Conservation (phyloP, 2,113 vertebrate genomes). For the Cercopithecus mona region DNA sequence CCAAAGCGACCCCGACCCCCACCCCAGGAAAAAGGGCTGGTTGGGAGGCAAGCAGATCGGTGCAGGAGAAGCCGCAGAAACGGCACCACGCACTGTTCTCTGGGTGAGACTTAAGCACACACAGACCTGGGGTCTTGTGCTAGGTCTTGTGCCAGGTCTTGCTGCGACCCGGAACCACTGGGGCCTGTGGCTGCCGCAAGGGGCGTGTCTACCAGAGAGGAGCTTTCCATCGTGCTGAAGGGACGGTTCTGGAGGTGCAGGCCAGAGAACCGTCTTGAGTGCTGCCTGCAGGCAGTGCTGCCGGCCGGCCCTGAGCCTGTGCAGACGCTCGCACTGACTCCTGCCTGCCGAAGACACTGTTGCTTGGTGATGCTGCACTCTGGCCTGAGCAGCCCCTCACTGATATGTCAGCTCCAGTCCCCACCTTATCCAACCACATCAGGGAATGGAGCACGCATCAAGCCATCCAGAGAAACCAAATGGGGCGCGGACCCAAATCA, state of each 20-base stretch:
- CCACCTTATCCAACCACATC: neutral
- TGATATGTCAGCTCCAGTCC: neutral
- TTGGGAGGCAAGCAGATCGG: neutral
- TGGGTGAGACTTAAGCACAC: neutral
- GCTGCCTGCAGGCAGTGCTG: too few species aligned
- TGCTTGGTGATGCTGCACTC: neutral
- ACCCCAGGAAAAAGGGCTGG: neutral
- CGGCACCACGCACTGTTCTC: accelerated
- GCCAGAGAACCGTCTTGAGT: neutral
- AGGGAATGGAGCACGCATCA: neutral
- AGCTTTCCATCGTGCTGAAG: neutral
- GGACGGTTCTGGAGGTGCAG: neutral
- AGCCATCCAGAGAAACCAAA: too few species aligned
- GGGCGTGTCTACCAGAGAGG: neutral
- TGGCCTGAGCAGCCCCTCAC: neutral
- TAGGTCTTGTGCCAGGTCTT: neutral
- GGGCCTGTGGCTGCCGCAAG: neutral
- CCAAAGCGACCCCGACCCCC: neutral
- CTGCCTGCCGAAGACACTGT: neutral
- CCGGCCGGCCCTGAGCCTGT: neutral
- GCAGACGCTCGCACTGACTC: too few species aligned
- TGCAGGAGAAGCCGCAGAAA: neutral
- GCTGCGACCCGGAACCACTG: accelerated
- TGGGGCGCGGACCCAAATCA: accelerated
- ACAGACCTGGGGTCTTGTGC: too few species aligned